phyloP scores from a whole-genome alignment of 2,888 invertebrate species.

The Rhogogaster chlorosoma region DNA sequence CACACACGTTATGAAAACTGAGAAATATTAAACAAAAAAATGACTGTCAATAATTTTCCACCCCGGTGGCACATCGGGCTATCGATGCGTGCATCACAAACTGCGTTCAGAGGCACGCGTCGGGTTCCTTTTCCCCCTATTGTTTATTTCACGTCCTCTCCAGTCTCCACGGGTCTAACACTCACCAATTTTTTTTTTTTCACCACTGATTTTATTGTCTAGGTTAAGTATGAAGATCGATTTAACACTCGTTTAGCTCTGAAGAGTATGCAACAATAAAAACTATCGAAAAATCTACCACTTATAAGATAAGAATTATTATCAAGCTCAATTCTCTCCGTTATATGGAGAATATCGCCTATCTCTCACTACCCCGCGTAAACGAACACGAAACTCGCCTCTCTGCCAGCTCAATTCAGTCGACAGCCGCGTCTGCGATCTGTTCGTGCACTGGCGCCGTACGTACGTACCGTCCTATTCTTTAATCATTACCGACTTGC shows the following conservation, averaged over 20 bases:
- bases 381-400: background rate
- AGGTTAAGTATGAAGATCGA: background rate
- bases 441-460: constrained; percentile 38
- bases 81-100: background rate
- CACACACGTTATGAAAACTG: background rate
- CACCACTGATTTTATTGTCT: background rate
- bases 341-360: background rate
- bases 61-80: background rate
- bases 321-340: background rate
- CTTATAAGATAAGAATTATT: background rate
- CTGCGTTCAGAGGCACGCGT: background rate
- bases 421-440: constrained; percentile 44
- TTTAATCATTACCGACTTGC: constrained; percentile 37
- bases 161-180: background rate
- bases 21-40: background rate
- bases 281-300: background rate
- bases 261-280: background rate
- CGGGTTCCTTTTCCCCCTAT: background rate
- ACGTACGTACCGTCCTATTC: constrained; percentile 17
- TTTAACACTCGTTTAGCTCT: background rate
- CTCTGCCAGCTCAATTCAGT: background rate
- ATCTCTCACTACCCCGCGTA: background rate
- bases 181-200: background rate
- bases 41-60: constrained; percentile 7
- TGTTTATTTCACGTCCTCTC: background rate